Conservation (phyloP, 1,140 invertebrate genomes). For the Polypedilum vanderplanki region DNA sequence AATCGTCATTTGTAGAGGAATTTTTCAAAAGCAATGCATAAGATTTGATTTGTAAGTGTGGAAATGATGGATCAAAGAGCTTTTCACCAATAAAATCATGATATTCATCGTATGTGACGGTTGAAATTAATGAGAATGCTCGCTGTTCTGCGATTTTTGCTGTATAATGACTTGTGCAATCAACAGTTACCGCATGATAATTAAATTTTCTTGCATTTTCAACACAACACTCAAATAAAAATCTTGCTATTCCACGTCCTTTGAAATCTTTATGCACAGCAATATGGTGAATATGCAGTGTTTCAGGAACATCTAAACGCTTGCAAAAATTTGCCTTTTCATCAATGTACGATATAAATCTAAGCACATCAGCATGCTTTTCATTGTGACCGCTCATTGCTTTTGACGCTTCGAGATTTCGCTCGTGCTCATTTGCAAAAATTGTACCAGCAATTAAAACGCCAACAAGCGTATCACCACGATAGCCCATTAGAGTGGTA, state of each 20-base stretch:
- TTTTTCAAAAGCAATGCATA: constrained; percentile 28
- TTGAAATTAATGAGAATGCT: constrained; percentile 31
- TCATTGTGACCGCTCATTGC: neutral
- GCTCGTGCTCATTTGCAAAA: neutral
- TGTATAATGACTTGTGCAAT: constrained; percentile 33
- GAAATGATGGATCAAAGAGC: constrained; percentile 31
- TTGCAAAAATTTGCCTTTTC: constrained; percentile 31
- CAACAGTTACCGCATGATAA: constrained; percentile 31
- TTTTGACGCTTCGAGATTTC: neutral
- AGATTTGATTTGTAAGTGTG: constrained; percentile 31
- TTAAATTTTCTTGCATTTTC: constrained; percentile 21
- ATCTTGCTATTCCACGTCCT: constrained; percentile 30
- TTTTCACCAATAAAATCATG: constrained; percentile 31
- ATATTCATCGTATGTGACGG: constrained; percentile 32
- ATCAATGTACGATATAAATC: constrained; percentile 15
- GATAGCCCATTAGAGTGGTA: neutral
- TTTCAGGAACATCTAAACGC: constrained; percentile 29
- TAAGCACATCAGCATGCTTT: neutral
- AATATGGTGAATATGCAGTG: constrained; percentile 32
- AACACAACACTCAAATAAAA: constrained; percentile 30
- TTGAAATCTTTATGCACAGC: constrained; percentile 29
- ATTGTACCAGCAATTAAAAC: constrained; percentile 11
- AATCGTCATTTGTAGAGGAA: neutral
- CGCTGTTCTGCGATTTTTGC: constrained; percentile 31
- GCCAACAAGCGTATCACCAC: neutral